Base-by-base conservation (phyloP, 2,113 vertebrate species). In the Talpa occidentalis region DNA sequence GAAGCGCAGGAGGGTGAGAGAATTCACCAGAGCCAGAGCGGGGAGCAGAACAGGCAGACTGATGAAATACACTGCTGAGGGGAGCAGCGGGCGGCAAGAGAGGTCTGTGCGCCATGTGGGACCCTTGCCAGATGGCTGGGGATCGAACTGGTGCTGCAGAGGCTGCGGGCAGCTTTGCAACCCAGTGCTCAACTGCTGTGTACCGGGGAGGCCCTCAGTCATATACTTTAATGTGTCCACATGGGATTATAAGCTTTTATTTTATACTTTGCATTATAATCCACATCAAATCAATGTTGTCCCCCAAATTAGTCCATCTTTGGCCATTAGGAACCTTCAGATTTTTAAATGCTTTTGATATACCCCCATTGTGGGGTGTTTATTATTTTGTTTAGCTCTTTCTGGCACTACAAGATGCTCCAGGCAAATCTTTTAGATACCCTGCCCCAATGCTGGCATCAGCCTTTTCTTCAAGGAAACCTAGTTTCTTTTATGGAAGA, bases 341-440 rank as follows among this genome's bases (percentile, higher is more conserved):
- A 6, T 62, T 78, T 0, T 67, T 67, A 82, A 9, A 11, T 84
- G 15, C 44, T 22, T 88, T 76, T 77, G 66, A 54, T 2, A 30
- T n/a, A 73, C 7, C 9, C n/a, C 5, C 16, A 40, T 40, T 89
- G 26, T 7, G 12, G 47, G 72, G 14, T 67, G 32, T 2, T 42
- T 78, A 60, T 54, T 77, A 30, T 40, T 93, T 91, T 52, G 24
- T 89, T 81, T 66, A 76, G 70, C 44, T 28, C 6, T 79, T 95
- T 72, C 44, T 59, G 47, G 40, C 6, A 56, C 5, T 69, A 5
- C 0, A 56, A 9, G 32, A 35, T 78, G 77, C 76, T 72, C 12
- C 6, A 52, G 16, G 24, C 21, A 83, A 62, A 67, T 52, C 69
- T 81, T 37, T 47, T 44, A 86, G 56, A 47, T 54, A n/a, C 32